Conservation (phyloP, 2,113 vertebrate genomes). For the Probosciger aterrimus region DNA sequence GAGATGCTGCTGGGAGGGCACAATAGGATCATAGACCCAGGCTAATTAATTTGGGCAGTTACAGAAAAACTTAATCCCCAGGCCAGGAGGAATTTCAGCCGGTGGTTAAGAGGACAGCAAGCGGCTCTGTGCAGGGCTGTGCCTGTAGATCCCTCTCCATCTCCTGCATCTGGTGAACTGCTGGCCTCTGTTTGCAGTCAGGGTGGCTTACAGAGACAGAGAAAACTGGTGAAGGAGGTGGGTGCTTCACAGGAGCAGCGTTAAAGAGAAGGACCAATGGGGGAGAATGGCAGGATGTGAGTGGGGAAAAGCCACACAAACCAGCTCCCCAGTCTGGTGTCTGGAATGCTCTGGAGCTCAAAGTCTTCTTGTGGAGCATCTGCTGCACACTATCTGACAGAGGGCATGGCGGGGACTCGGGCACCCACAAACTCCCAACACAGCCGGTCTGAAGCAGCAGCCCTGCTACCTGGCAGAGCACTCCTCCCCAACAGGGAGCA, state of each 20-base stretch:
- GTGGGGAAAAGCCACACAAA: not conserved
- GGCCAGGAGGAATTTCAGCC: not conserved
- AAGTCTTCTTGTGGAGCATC: not conserved
- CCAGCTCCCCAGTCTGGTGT: not conserved
- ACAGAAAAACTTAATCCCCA: conserved; percentile 23
- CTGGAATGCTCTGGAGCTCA: not conserved
- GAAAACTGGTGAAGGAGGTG: not conserved
- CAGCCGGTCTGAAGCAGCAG: not conserved
- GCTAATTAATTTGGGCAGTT: conserved; percentile 29
- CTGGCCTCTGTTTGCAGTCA: not conserved
- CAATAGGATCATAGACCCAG: not conserved
- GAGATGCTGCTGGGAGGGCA: not conserved
- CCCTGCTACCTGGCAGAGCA: not conserved
- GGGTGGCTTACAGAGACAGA: not conserved
- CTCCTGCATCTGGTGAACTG: not conserved
- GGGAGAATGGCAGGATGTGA: not conserved
- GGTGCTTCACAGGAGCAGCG: not conserved
- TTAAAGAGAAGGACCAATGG: not conserved
- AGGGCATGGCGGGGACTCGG: accelerated
- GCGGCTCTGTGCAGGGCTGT: not conserved
- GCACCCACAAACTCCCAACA: not conserved
- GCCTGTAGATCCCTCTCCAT: not conserved
- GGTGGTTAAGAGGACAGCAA: not conserved
- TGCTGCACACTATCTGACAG: not conserved
- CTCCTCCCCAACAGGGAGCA: not conserved